Evolutionary conservation across 2,113 vertebrate species (phyloP).

Genomic region (Symphodus melops): DNA sequence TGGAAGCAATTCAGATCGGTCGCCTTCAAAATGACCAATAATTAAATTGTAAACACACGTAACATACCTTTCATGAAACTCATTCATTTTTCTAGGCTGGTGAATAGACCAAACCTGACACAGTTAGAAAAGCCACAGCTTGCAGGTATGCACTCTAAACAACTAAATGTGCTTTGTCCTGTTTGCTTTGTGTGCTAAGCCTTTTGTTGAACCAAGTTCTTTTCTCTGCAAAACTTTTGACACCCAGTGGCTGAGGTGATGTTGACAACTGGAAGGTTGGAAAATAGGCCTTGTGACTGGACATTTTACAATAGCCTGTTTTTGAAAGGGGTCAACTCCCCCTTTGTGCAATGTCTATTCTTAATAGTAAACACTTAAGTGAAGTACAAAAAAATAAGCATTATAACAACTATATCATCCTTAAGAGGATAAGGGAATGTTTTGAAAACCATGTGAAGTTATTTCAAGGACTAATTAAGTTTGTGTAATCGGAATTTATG

Average conservation of each 20-base stretch:
- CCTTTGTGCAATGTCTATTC: background rate
- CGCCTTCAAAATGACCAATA: background rate
- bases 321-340: background rate
- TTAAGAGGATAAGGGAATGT: background rate
- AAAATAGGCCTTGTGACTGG: background rate
- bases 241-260: background rate
- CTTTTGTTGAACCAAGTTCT: conserved; percentile 34
- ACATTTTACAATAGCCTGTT: too few relatives aligned
- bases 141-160: background rate
- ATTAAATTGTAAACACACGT: background rate
- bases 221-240: conserved; percentile 21
- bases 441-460: background rate
- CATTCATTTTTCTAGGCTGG: background rate
- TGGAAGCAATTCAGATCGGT: background rate
- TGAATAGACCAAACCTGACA: conserved; percentile 1
- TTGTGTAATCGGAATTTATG: background rate
- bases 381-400: background rate
- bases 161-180: conserved; percentile 20
- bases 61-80: too few relatives aligned
- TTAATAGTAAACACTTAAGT: background rate
- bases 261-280: background rate
- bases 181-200: conserved; percentile 4
- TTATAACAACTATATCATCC: too few relatives aligned
- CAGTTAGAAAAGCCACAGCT: conserved; percentile 3
- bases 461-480: background rate